Evolutionary conservation across 1,140 invertebrate species (phyloP).

Genomic region (Drosophila bipectinata): DNA sequence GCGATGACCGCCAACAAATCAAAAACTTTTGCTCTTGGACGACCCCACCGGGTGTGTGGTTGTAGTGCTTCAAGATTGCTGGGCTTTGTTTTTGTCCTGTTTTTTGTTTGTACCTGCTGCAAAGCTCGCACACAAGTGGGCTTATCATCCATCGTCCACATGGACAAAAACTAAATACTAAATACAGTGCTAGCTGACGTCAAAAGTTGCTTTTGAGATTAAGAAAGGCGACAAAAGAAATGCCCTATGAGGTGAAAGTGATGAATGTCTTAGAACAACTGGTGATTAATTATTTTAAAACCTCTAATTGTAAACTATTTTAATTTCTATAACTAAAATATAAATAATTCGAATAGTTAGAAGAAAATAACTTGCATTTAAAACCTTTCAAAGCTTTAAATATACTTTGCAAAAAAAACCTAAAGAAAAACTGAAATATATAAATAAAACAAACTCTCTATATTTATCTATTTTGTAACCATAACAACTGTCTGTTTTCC

Average conservation of each 20-base stretch:
- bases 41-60: neutral
- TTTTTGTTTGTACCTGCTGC: slow-evolving; percentile 13
- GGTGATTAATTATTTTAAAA: too few species aligned
- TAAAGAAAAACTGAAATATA: too few species aligned
- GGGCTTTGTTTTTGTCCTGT: neutral
- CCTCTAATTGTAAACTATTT: too few species aligned
- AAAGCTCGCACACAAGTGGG: slow-evolving; percentile 10
- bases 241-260: slow-evolving; percentile 4
- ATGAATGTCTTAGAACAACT: neutral
- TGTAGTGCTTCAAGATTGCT: neutral
- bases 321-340: too few species aligned
- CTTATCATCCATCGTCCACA: slow-evolving; percentile 30
- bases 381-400: too few species aligned
- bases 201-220: slow-evolving; percentile 13
- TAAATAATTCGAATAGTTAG: too few species aligned
- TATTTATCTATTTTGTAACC: too few species aligned
- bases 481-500: too few species aligned
- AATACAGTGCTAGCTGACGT: slow-evolving; percentile 36
- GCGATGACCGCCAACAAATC: slow-evolving; percentile 12
- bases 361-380: too few species aligned
- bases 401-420: too few species aligned
- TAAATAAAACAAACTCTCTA: too few species aligned
- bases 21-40: slow-evolving; percentile 10
- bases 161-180: slow-evolving; percentile 14
- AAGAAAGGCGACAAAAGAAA: slow-evolving; percentile 6